phyloP scores from a whole-genome alignment of 2,888 invertebrate species.

The Acleris literana region DNA sequence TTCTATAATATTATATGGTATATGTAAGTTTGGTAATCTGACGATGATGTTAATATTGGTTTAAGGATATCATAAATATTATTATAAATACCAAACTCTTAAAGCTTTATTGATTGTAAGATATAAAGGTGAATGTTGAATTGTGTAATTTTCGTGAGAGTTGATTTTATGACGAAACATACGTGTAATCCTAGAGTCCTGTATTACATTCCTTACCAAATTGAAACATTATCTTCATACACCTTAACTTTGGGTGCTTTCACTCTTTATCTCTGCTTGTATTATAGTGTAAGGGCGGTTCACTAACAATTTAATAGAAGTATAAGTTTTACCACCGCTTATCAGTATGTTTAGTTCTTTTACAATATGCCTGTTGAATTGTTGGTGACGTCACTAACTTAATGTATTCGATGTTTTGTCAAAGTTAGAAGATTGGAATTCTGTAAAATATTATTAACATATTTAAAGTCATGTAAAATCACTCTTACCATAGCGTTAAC shows the following conservation, averaged over 20 bases:
- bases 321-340: too few species aligned
- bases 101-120: conserved; percentile 50
- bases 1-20: background rate
- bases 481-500: too few species aligned
- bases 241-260: conserved; percentile 15
- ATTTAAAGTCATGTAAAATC: too few species aligned
- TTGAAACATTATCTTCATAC: conserved; percentile 9
- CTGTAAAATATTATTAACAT: too few species aligned
- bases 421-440: too few species aligned
- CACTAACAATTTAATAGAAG: background rate
- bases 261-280: background rate
- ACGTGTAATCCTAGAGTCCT: conserved; percentile 9
- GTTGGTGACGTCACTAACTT: too few species aligned
- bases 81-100: conserved; percentile 39
- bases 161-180: conserved; percentile 17
- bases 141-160: conserved; percentile 29
- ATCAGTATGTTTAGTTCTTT: too few species aligned
- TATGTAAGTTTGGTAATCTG: conserved; percentile 19
- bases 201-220: conserved; percentile 21
- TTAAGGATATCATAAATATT: conserved; percentile 32
- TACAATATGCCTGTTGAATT: too few species aligned
- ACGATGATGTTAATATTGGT: conserved; percentile 30
- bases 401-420: too few species aligned
- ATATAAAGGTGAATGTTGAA: conserved; percentile 23
- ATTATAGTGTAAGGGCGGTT: conserved; percentile 2